A percentile compares a stretch with the other conserved stretches of the same genome.
These are phyloP conservation scores for Megamerina dolium DNA, from an alignment of 2,888 invertebrate genomes.

Conservation along the genomic window DNA sequence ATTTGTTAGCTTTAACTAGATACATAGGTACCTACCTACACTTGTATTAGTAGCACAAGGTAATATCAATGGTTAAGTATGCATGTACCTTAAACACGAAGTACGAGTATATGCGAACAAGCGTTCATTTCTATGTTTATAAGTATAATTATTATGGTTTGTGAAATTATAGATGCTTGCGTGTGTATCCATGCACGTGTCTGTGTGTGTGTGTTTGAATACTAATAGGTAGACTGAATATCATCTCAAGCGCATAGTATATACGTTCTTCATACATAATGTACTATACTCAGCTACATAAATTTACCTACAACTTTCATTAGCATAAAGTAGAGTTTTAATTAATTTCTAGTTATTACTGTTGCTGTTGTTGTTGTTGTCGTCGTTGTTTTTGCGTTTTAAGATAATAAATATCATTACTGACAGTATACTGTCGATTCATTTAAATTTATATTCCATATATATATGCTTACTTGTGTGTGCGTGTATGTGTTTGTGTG, in stretches of 20 bases:
- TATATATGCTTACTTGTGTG: not conserved
- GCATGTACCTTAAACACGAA: not conserved
- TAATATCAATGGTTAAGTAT: not conserved
- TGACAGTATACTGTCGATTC: no score
- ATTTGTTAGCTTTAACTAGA: no score
- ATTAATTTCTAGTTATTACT: constrained; percentile 30
- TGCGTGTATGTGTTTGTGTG: constrained; percentile 3
- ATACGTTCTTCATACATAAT: no score
- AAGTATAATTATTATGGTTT: no score
- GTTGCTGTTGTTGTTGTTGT: constrained; percentile 8
- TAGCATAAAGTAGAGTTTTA: constrained; percentile 33
- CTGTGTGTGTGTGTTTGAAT: not conserved
- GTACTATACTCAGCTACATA: no score
- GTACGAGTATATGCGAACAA: no score
- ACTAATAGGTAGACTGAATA: no score
- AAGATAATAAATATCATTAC: constrained; percentile 12
- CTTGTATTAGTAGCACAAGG: no score
- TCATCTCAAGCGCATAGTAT: no score
- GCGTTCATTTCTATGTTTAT: no score
- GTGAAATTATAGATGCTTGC: no score
- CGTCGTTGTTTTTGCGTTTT: constrained; percentile 11
- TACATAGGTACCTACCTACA: not conserved
- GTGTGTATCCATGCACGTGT: no score
- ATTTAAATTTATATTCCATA: not conserved
- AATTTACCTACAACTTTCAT: constrained; percentile 25